Base-by-base conservation (phyloP, 2,797 vertebrate species). In the Centroberyx gerrardi region DNA sequence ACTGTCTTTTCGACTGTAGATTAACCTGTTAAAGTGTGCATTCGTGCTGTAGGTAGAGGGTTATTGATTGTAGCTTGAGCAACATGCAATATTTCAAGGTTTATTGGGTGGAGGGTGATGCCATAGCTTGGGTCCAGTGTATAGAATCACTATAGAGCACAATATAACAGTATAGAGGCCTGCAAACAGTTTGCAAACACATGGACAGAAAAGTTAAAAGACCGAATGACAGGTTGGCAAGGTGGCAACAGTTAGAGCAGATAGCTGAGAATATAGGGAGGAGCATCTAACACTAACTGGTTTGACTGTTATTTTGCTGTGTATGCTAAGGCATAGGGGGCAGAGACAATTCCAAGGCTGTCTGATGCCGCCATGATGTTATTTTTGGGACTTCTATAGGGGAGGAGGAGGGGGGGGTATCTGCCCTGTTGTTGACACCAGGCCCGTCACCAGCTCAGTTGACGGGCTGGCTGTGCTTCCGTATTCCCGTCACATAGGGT, bases 401-500 rank as follows among this genome's bases (percentile, higher is more conserved):
- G 70, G 33, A 58, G 55, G 53, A 36, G 33, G 33, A 58, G 59
- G 53, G 68, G 17, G 8, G 38, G 44, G 36, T 18, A 53, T 85
- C 33, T 85, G 69, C 64, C 67, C 83, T 84, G 56, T 18, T 72
- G 65, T 82, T 88, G 83, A 86, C 80, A 83, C 72, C 82, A 62
- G 66, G 64, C 76, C 84, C 82, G 85, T 88, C 90, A 87, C 61
- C 81, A 80, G 70, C 67, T 80, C 74, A 68, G 46, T 31, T 33
- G 68, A 82, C n/a, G 54, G 79, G 62, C 36, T 31, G 0, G 49
- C 75, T 38, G 54, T 51, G 68, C 17, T 52, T 87, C 70, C 81
- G 64, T 56, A 91, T 94, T 95, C 85, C 85, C 72, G 59, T 85
- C 87, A 87, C 82, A 73, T 49, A 78, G 80, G 80, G 68, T 38